Conservation (phyloP, 64 coral and sea anemone species). For the Trachythela sp. region DNA sequence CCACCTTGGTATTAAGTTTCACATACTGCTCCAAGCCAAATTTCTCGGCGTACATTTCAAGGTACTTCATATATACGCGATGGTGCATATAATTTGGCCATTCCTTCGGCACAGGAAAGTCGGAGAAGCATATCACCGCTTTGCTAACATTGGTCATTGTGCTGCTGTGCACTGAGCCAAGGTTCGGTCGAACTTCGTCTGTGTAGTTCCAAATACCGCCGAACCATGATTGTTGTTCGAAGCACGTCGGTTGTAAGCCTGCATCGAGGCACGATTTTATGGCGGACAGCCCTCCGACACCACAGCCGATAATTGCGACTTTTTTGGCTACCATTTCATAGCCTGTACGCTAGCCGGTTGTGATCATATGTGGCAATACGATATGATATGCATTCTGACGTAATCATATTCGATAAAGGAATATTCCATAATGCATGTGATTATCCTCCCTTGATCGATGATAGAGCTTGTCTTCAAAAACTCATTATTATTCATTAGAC, state of each 20-base stretch:
- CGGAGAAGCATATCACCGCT: slow-evolving; percentile 65
- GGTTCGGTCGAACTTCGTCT: not conserved
- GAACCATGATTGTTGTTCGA: slow-evolving; percentile 61
- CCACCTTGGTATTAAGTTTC: slow-evolving; percentile 49
- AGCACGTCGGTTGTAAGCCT: slow-evolving; percentile 74
- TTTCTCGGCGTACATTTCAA: slow-evolving; percentile 56
- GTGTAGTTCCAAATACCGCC: slow-evolving; percentile 78
- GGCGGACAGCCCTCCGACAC: slow-evolving; percentile 58
- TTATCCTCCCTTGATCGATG: no score
- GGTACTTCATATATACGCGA: slow-evolving; percentile 28
- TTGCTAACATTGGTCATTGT: slow-evolving; percentile 88
- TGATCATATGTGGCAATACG: no score
- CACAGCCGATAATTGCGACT: slow-evolving; percentile 78
- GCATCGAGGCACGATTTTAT: slow-evolving; percentile 76
- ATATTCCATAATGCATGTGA: no score
- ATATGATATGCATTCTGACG: no score
- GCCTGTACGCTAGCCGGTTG: no score
- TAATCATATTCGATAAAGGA: no score
- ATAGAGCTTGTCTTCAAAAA: no score
- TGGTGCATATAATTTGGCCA: slow-evolving; percentile 62
- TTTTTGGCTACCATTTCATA: not conserved
- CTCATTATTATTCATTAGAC: no score
- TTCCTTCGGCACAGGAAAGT: slow-evolving; percentile 82
- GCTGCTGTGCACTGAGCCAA: slow-evolving; percentile 39
- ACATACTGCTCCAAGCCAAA: slow-evolving; percentile 54